phyloP scores from a whole-genome alignment of 92 coral and sea anemone genomes.

The Plumapathes pennacea region DNA sequence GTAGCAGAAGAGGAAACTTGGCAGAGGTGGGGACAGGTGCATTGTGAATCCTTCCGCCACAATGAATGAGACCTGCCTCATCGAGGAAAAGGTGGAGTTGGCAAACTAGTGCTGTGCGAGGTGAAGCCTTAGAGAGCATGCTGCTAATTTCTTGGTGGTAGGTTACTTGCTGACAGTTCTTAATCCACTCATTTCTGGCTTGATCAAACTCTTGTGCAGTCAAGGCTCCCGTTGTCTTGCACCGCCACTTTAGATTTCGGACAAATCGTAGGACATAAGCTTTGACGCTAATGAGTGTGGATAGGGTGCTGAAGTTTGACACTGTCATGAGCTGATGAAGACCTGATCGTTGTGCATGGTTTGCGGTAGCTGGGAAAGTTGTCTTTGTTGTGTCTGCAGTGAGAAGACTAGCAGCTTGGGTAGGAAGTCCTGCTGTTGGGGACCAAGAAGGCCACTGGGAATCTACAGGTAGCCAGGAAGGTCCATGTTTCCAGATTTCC shows the following conservation, averaged over 20 bases:
- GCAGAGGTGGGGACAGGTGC: constrained; percentile 23
- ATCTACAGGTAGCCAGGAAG: constrained; percentile 27
- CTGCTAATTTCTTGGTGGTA: constrained; percentile 19
- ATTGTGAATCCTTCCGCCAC: constrained; percentile 57
- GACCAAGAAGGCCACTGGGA: constrained; percentile 32
- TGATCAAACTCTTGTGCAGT: constrained; percentile 6
- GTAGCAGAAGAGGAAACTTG: constrained; percentile 39
- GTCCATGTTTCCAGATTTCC: constrained; percentile 29
- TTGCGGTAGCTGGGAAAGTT: too few species aligned
- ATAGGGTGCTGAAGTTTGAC: constrained; percentile 8
- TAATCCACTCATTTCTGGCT: constrained; percentile 22
- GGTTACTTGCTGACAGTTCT: constrained; percentile 5
- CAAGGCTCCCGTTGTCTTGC: not conserved
- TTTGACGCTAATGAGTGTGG: constrained; percentile 5
- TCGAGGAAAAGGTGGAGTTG: too few species aligned
- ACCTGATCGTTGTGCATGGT: constrained; percentile 8
- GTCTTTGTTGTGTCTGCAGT: too few species aligned
- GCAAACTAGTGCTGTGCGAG: not conserved
- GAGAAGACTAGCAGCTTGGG: too few species aligned
- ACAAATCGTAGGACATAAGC: constrained; percentile 34
- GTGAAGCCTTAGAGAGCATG: constrained; percentile 4
- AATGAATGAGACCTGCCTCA: too few species aligned
- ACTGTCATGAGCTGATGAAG: constrained; percentile 14
- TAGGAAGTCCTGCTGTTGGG: too few species aligned
- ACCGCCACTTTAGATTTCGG: not conserved